Base-by-base conservation (phyloP, 2,797 vertebrate species). In the Naso thynnoides region DNA sequence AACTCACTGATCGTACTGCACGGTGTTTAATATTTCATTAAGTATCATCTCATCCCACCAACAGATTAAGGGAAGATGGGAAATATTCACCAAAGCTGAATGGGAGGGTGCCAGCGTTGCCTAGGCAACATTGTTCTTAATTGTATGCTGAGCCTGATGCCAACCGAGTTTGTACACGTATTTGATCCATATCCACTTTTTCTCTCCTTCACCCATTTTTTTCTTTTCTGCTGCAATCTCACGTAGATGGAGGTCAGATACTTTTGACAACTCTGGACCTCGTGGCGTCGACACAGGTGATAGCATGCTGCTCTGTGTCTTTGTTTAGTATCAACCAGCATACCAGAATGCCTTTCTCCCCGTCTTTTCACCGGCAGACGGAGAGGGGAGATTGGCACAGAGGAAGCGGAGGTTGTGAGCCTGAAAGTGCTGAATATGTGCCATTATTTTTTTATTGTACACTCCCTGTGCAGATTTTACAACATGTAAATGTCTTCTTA, bases 221-320 rank as follows among this genome's bases (percentile, higher is more conserved):
- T 61, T 50, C 62, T 38, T 41, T 62, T 66, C 65, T 49, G 52
- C 76, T 65, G 83, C 87, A 88, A 93, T 92, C 90, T 87, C 8
- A 3, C 63, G 78, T 83, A 94, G 93, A 91, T 90, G 91, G 81
- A 83, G 88, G 90, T 81, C 78, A 91, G 94, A 94, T 95, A 92
- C 89, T 92, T 94, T 94, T 94, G 90, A 94, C 93, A 94, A 91
- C 93, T 90, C 81, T 78, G 92, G 94, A 94, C 94, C 90, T 73
- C 26, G 88, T 94, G 94, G 94, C 95, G 94, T 95, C 94, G 91
- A 93, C 89, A 89, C 76, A 1, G 87, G 80, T 27, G 94, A 95
- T 95, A 94, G 78, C 73, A 70, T 65, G 33, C 65, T 56, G 86
- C 87, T 70, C 64, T 15, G 60, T 65, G 79, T 81, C 89, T 94